Conservation (phyloP, 2,797 vertebrate species). For the Hippoglossus hippoglossus region DNA sequence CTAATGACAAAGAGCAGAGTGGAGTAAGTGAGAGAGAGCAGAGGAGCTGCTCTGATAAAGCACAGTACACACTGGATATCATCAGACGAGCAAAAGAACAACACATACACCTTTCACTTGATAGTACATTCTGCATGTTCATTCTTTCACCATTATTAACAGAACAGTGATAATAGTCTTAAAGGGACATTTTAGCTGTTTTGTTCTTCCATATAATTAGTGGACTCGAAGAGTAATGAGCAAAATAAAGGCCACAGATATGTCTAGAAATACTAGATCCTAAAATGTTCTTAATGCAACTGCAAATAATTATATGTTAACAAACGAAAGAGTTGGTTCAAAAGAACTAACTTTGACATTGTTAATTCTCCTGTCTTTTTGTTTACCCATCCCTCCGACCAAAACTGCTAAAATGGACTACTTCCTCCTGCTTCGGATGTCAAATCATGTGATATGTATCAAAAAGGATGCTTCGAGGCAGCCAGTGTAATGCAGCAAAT, state of each 20-base stretch:
- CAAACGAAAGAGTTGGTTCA: no score
- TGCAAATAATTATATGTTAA: not conserved
- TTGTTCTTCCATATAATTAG: not conserved
- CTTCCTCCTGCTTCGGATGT: no score
- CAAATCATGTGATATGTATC: no score
- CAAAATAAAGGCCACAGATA: not conserved
- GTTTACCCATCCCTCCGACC: no score
- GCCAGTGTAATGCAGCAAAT: no score
- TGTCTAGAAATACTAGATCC: not conserved
- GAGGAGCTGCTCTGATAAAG: conserved; percentile 28
- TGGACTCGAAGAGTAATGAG: not conserved
- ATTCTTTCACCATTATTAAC: not conserved
- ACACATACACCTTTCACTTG: not conserved
- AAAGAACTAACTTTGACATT: no score
- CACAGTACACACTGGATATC: conserved; percentile 32
- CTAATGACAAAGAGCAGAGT: conserved; percentile 70
- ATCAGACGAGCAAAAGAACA: conserved; percentile 16
- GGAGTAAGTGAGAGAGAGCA: conserved; percentile 42
- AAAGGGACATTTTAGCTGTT: not conserved
- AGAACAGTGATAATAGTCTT: no score
- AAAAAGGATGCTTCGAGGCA: no score
- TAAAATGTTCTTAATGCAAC: not conserved
- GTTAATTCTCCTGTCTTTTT: no score
- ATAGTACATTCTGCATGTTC: not conserved
- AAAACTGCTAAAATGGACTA: no score